phyloP scores from a whole-genome alignment of 1,140 invertebrate species.

The Paramacrobiotus metropolitanus region DNA sequence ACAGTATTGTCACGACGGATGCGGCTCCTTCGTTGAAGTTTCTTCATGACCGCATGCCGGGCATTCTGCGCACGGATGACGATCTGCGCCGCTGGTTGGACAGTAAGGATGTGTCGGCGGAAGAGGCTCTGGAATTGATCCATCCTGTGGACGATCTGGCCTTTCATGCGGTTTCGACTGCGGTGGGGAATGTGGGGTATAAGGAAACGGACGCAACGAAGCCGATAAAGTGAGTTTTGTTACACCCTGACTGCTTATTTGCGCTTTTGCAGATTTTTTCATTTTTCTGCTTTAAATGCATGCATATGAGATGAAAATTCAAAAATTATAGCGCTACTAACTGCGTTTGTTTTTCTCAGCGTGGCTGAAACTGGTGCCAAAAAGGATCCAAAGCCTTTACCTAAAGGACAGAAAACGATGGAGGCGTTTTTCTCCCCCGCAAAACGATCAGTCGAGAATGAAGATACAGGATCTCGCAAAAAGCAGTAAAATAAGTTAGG shows the following conservation, averaged over 20 bases:
- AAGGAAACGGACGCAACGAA: not conserved
- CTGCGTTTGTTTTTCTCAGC: not conserved
- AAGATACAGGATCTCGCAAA: too few relatives aligned
- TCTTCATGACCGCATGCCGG: slow-evolving; percentile 55
- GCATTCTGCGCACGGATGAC: slow-evolving; percentile 40
- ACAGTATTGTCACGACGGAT: slow-evolving; percentile 49
- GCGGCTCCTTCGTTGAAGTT: slow-evolving; percentile 39
- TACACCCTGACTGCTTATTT: not conserved
- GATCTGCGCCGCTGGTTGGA: slow-evolving; percentile 24
- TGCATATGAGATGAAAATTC: too few relatives aligned
- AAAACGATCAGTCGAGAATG: too few relatives aligned
- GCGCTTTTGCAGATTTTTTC: not conserved
- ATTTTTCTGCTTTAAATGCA: not conserved
- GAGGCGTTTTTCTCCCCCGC: not conserved
- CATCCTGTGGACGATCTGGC: not conserved
- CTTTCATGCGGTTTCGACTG: not conserved
- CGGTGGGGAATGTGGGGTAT: not conserved
- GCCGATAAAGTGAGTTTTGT: not conserved
- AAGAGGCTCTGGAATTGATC: not conserved
- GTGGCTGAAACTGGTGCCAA: not conserved
- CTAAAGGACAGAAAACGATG: not conserved
- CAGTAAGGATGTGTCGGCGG: not conserved
- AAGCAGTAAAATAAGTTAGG: too few relatives aligned
- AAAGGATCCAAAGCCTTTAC: not conserved
- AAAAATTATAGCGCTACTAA: too few relatives aligned